phyloP scores from a whole-genome alignment of 2,113 vertebrate species.

The Ctenomys sociabilis region DNA sequence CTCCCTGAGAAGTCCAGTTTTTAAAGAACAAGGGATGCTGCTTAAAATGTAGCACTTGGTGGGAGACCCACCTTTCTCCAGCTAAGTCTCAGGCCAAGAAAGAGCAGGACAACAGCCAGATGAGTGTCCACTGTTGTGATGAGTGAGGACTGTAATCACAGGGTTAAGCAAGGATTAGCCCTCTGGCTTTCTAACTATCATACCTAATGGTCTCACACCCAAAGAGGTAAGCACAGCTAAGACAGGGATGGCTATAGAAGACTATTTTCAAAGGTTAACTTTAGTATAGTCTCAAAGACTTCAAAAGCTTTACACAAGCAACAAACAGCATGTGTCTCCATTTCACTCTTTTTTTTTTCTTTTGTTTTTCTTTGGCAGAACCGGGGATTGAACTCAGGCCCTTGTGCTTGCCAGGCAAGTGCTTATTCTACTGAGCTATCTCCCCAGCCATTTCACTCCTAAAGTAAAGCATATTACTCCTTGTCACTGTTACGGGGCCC shows the following conservation, averaged over 20 bases:
- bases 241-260: not conserved
- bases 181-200: not conserved
- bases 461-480: not conserved
- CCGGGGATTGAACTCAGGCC: too few species aligned
- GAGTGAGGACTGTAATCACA: not conserved
- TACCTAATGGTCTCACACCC: not conserved
- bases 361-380: too few species aligned
- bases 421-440: too few species aligned
- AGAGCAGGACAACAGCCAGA: not conserved
- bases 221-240: not conserved
- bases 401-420: too few species aligned
- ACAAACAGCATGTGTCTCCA: not conserved
- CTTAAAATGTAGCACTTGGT: not conserved
- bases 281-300: conserved; percentile 43
- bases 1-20: not conserved
- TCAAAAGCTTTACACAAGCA: not conserved
- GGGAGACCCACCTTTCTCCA: not conserved
- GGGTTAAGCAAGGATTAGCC: not conserved
- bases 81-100: not conserved
- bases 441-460: not conserved
- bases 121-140: not conserved
- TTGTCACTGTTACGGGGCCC: fast-evolving
- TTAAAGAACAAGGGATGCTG: not conserved
- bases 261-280: not conserved
- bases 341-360: not conserved